phyloP scores from a whole-genome alignment of 2,113 vertebrate species.

The Mystacornis crossleyi region DNA sequence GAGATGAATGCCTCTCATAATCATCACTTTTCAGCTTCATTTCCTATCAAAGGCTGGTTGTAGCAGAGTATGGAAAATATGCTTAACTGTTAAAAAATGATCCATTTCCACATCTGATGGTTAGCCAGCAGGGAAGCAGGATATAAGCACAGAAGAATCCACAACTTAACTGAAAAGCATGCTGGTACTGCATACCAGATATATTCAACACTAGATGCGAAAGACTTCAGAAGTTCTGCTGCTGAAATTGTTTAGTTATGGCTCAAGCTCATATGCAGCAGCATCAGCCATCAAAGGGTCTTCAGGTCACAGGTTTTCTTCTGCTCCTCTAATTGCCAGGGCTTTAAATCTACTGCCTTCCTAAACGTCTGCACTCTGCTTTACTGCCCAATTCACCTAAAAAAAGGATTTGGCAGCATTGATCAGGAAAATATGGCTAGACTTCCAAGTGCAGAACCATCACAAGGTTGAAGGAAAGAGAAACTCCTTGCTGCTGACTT shows the following conservation, averaged over 20 bases:
- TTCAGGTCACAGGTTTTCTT: not conserved
- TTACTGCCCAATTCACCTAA: not conserved
- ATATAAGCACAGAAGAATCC: not conserved
- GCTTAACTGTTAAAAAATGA: conserved; percentile 3
- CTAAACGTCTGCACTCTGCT: not conserved
- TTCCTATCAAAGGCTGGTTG: not conserved
- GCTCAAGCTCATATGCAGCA: not conserved
- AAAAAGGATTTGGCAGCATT: not conserved
- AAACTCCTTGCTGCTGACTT: not conserved
- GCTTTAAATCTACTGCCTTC: not conserved
- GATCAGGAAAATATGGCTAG: conserved; percentile 4
- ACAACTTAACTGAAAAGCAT: not conserved
- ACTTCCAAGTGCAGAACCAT: not conserved
- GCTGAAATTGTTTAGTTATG: not conserved
- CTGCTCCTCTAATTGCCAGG: not conserved
- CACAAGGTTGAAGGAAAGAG: not conserved
- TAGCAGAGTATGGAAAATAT: not conserved
- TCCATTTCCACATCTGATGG: conserved; percentile 3
- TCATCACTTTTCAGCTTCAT: conserved; percentile 25
- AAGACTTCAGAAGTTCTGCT: not conserved
- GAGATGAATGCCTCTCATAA: conserved; percentile 46
- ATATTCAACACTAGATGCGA: not conserved
- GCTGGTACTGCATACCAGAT: not conserved
- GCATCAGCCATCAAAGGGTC: not conserved
- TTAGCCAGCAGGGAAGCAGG: not conserved